These are phyloP conservation scores for Seriola aureovittata DNA, from an alignment of 2,113 vertebrate species.

Conservation along the genomic window DNA sequence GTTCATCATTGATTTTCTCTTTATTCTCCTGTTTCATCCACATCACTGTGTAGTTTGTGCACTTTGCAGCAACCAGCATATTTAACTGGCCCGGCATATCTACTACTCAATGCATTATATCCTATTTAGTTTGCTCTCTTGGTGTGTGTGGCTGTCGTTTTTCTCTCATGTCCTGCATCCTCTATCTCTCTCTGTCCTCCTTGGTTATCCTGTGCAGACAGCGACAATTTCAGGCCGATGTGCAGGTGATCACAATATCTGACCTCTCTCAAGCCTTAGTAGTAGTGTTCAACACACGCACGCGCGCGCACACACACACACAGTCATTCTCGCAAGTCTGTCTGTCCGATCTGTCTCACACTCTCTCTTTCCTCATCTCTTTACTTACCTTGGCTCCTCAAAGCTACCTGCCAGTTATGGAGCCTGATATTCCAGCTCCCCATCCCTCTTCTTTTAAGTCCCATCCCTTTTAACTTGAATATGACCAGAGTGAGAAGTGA, in stretches of 20 bases:
- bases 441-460: slow-evolving; percentile 63
- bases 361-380: slow-evolving; percentile 22
- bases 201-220: neutral
- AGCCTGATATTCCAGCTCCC: slow-evolving; percentile 46
- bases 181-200: neutral
- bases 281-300: neutral
- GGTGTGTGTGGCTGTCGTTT: neutral
- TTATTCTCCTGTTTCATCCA: neutral
- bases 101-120: neutral
- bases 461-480: slow-evolving; percentile 66
- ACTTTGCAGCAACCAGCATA: slow-evolving; percentile 4
- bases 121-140: neutral
- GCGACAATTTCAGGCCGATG: slow-evolving; percentile 25
- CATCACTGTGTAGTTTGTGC: neutral
- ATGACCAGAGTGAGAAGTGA: slow-evolving; percentile 57
- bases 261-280: slow-evolving; percentile 45
- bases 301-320: too few species aligned
- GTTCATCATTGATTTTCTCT: slow-evolving; percentile 45
- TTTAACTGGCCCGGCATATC: slow-evolving; percentile 2
- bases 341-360: slow-evolving; percentile 30
- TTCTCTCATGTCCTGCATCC: neutral
- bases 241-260: slow-evolving; percentile 20
- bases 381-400: slow-evolving; percentile 30
- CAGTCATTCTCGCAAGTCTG: slow-evolving; percentile 17
- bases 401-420: slow-evolving; percentile 56